Conservation (phyloP, 2,113 vertebrate species). For the Eupsittula cactorum region DNA sequence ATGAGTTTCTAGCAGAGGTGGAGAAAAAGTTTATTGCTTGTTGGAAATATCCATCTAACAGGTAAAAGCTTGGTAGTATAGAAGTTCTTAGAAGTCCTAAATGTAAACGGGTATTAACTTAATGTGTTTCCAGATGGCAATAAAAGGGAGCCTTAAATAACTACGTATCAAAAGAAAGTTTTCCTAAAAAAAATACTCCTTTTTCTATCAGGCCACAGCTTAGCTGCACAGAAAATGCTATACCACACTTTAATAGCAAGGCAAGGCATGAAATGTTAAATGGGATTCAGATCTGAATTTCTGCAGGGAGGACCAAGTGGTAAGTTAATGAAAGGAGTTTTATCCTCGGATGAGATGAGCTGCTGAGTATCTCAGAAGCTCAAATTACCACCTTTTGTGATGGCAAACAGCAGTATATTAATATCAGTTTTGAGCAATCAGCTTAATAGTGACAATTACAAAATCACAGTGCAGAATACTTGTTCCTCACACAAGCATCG, state of each 20-base stretch:
- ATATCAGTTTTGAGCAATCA: not conserved
- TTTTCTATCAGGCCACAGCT: not conserved
- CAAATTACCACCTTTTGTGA: not conserved
- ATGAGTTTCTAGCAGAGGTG: not conserved
- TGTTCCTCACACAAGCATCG: not conserved
- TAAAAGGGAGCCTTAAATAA: not conserved
- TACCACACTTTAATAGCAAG: not conserved
- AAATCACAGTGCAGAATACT: not conserved
- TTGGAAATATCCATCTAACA: constrained; percentile 29
- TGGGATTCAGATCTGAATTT: not conserved
- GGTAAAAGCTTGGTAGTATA: not conserved
- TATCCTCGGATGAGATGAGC: not conserved
- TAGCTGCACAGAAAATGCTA: constrained; percentile 3
- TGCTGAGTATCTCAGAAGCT: not conserved
- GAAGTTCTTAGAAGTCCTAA: constrained; percentile 29
- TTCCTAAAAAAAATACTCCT: constrained; percentile 20
- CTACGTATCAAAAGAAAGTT: constrained; percentile 19
- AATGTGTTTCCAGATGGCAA: not conserved
- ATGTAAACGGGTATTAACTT: constrained; percentile 7
- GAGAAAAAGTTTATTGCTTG: constrained; percentile 3
- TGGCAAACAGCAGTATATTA: not conserved
- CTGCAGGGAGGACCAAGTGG: not conserved
- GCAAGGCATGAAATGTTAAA: not conserved
- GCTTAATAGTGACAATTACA: not conserved
- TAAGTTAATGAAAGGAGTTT: constrained; percentile 2